Percentiles rank a stretch among this genome's conserved stretches.
phyloP scores from a whole-genome alignment of 2,888 invertebrate species.

The Tipula lateralis region DNA sequence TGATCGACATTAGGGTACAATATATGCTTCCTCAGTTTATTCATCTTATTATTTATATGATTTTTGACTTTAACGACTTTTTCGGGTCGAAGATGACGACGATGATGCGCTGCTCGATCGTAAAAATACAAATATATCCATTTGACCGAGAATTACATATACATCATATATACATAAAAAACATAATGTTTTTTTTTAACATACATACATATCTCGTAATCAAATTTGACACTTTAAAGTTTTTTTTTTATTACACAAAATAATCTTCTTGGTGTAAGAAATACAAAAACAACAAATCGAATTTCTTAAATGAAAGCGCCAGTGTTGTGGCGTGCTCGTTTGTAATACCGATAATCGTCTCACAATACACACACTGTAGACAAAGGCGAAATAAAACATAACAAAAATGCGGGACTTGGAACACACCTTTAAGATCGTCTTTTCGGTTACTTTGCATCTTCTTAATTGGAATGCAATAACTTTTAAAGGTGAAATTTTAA shows the following conservation, averaged over 20 bases:
- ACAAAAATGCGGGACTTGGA: not conserved
- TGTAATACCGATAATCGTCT: not conserved
- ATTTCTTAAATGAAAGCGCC: not conserved
- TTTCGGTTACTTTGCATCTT: not conserved
- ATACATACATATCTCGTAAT: not conserved
- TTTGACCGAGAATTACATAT: constrained; percentile 24
- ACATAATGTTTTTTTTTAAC: not conserved
- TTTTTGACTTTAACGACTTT: not conserved
- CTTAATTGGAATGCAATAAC: not conserved
- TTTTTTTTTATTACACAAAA: not conserved
- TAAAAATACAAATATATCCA: not conserved
- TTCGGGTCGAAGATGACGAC: not conserved
- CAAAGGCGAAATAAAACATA: not conserved
- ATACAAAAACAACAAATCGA: not conserved
- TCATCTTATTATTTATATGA: not conserved
- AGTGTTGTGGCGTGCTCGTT: not conserved
- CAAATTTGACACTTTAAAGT: not conserved
- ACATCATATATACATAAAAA: not conserved
- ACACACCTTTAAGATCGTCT: not conserved
- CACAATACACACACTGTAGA: not conserved
- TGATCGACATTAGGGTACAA: not conserved
- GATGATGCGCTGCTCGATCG: not conserved
- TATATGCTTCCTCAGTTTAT: not conserved
- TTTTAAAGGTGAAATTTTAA: constrained; percentile 19
- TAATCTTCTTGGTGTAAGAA: not conserved